Percentiles rank a stretch among this genome's conserved stretches.
Conservation (phyloP, 2,888 invertebrate genomes). For the Pocota personata region DNA sequence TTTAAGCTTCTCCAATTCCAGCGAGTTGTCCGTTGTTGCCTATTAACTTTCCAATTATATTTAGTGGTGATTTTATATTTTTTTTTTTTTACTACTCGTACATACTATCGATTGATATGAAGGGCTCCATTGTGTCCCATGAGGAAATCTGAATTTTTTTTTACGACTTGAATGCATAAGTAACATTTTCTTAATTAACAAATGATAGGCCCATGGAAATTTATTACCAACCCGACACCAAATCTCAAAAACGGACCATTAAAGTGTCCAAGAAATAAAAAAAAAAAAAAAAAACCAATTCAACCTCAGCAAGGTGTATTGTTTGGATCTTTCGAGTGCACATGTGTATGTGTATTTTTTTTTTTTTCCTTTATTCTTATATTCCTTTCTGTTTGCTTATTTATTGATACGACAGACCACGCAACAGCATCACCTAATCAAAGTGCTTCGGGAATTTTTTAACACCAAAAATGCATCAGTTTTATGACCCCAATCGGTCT, state of each 20-base stretch:
- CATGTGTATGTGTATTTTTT: conserved; percentile 6
- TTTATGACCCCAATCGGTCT: conserved; percentile 72
- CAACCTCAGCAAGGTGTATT: conserved; percentile 47
- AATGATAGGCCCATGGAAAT: conserved; percentile 65
- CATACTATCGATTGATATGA: conserved; percentile 25
- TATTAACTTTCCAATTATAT: conserved; percentile 46
- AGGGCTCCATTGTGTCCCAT: conserved; percentile 8
- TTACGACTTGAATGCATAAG: conserved; percentile 46
- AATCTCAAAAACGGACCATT: conserved; percentile 49
- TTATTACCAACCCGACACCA: conserved; percentile 58
- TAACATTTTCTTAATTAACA: conserved; percentile 71
- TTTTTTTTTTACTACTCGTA: too few relatives aligned
- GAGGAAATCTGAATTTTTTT: conserved; percentile 1
- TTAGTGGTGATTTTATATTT: conserved; percentile 43
- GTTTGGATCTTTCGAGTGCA: conserved; percentile 12
- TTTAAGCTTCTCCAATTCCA: not conserved
- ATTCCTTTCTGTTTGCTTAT: conserved; percentile 38
- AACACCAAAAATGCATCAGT: conserved; percentile 74
- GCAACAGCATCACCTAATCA: conserved; percentile 64
- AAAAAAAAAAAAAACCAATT: conserved; percentile 1
- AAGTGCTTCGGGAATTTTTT: conserved; percentile 55
- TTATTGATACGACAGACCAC: conserved; percentile 64
- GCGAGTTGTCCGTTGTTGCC: not conserved
- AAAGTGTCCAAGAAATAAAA: conserved; percentile 38
- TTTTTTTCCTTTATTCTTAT: conserved; percentile 16